Evolutionary conservation across 2,888 invertebrate genomes (phyloP), one percentile per base, ranked within the genome.

Genomic region (Mythimna loreyi): DNA sequence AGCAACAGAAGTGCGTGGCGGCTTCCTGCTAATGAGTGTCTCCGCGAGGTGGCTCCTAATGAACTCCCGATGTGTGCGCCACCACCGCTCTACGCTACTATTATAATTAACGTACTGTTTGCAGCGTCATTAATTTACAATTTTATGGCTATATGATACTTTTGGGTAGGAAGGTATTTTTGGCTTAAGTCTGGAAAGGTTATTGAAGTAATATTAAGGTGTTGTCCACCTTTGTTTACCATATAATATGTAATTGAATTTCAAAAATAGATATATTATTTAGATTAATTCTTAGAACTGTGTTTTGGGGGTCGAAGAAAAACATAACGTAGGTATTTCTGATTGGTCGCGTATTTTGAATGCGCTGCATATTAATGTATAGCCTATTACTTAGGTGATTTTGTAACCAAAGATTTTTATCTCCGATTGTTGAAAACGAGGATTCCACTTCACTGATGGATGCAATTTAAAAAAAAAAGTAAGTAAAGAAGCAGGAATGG

Each of bases 1-100:
- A 84, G 84, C 78, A 62, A 75, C 73, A 84, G 70, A 69, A 78
- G 78, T 78, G 82, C 74, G 82, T 72, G 52, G 75, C 64, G 23
- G 72, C 80, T 62, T 79, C 72, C 75, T 79, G 67, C 52, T 83
- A 82, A 84, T 84, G 83, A 83, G 83, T 67, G 83, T 78, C 65
- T 68, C 70, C 40, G 72, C 60, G 69, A 69, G 80, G 79, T 50
- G 80, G 76, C 71, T 65, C 75, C 85, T 85, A 84, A 84, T 81
- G 83, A 84, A 79, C 85, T 81, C 63, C 73, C 78, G 71, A 83
- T 83, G 83, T 84, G 62, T 66, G 7, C 8, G 13, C 45, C 57
- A 25, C 66, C 11, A 30, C 59, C 25, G 50, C 23, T 58, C 68
- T 50, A 28, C 58, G 25, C 49, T 28, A 23, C 57, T 70, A 65